These are phyloP conservation scores for Campaea margaritaria DNA, from an alignment of 2,888 invertebrate genomes.

Conservation along the genomic window DNA sequence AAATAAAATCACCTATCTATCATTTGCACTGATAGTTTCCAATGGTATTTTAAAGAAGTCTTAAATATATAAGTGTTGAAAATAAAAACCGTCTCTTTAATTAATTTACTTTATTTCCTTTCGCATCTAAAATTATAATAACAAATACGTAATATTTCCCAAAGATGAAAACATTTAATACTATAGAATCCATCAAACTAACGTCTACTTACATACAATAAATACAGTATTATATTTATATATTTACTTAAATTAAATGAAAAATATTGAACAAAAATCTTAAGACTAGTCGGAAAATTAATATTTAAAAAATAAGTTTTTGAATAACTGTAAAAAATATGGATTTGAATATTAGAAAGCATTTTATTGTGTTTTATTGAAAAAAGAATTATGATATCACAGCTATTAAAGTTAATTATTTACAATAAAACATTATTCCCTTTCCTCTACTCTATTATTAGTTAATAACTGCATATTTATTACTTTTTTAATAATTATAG, in stretches of 20 bases:
- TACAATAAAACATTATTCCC: conserved; percentile 45
- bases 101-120: conserved; percentile 66
- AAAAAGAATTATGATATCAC: conserved; percentile 75
- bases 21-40: not conserved
- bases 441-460: conserved; percentile 49
- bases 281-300: conserved; percentile 77
- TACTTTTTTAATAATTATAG: conserved; percentile 48
- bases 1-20: too few species aligned
- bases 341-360: conserved; percentile 46
- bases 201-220: conserved; percentile 63
- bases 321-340: conserved; percentile 8
- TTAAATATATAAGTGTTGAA: not conserved
- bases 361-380: conserved; percentile 54
- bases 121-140: conserved; percentile 64
- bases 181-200: conserved; percentile 57
- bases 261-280: conserved; percentile 62
- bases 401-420: conserved; percentile 73
- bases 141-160: conserved; percentile 66
- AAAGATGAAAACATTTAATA: conserved; percentile 65
- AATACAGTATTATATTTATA: conserved; percentile 64
- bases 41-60: too few species aligned
- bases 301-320: conserved; percentile 10
- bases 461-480: conserved; percentile 49
- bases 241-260: conserved; percentile 60
- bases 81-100: conserved; percentile 26